Conservation (phyloP, 2,113 vertebrate genomes). For the Podiceps cristatus region DNA sequence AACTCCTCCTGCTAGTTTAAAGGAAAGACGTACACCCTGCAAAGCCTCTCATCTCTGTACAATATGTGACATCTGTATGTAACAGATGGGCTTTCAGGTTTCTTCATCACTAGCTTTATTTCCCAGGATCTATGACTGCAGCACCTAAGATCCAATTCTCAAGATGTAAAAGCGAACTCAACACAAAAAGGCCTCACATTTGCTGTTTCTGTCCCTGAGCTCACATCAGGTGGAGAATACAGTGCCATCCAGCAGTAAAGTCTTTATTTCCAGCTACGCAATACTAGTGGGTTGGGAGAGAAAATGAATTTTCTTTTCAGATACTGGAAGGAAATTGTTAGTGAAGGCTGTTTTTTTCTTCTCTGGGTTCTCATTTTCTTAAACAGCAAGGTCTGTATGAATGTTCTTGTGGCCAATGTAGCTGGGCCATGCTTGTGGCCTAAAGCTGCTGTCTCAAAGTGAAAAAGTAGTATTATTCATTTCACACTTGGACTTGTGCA, state of each 20-base stretch:
- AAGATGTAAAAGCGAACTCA: background rate
- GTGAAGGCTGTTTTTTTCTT: background rate
- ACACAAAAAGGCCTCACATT: background rate
- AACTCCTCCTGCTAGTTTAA: constrained; percentile 69
- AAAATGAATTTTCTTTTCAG: background rate
- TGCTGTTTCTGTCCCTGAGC: background rate
- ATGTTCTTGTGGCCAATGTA: background rate
- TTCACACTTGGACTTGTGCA: background rate
- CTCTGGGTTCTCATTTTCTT: background rate
- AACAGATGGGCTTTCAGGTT: constrained; percentile 77
- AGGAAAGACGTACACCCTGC: constrained; percentile 54
- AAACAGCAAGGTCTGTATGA: background rate
- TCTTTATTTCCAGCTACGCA: background rate
- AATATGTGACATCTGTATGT: constrained; percentile 77
- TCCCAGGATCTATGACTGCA: constrained; percentile 59
- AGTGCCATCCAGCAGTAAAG: background rate
- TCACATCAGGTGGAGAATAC: background rate
- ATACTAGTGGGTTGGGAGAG: background rate
- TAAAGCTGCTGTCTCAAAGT: background rate
- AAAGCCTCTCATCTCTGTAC: constrained; percentile 63
- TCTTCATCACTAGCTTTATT: constrained; percentile 68
- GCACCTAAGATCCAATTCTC: constrained; percentile 53
- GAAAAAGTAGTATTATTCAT: constrained; percentile 25
- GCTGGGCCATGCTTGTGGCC: background rate
- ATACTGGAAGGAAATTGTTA: background rate